A percentile compares a stretch with the other conserved stretches of the same genome.
phyloP scores from a whole-genome alignment of 2,888 invertebrate genomes.

The Amphipoea oculea region DNA sequence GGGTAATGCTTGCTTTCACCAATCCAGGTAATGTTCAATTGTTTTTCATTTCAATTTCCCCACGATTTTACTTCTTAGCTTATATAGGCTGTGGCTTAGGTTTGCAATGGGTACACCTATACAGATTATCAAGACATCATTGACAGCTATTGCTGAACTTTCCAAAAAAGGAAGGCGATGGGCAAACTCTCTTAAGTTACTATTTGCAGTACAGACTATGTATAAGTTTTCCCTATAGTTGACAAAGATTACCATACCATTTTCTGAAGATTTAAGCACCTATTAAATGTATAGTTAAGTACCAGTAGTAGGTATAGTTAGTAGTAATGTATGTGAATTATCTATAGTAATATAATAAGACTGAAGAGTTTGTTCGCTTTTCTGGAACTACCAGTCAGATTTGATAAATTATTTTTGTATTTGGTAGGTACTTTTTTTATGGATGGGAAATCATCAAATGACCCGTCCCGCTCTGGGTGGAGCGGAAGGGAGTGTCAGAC shows the following conservation, averaged over 20 bases:
- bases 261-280: not conserved
- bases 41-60: constrained; percentile 11
- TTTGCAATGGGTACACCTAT: not conserved
- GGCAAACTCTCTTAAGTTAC: not conserved
- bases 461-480: too few species aligned
- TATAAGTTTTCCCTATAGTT: too few species aligned
- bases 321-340: not conserved
- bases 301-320: too few species aligned
- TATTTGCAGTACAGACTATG: not conserved
- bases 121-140: not conserved
- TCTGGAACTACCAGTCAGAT: too few species aligned
- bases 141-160: not conserved
- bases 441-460: too few species aligned
- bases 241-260: not conserved
- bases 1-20: constrained; percentile 15
- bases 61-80: constrained; percentile 18
- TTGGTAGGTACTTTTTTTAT: too few species aligned
- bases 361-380: too few species aligned
- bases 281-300: not conserved
- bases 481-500: too few species aligned
- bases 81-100: not conserved
- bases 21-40: constrained; percentile 7
- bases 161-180: not conserved
- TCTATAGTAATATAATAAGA: too few species aligned
- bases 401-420: too few species aligned